Evolutionary conservation across 64 coral and sea anemone species (phyloP).

Genomic region (Porites australiensis): DNA sequence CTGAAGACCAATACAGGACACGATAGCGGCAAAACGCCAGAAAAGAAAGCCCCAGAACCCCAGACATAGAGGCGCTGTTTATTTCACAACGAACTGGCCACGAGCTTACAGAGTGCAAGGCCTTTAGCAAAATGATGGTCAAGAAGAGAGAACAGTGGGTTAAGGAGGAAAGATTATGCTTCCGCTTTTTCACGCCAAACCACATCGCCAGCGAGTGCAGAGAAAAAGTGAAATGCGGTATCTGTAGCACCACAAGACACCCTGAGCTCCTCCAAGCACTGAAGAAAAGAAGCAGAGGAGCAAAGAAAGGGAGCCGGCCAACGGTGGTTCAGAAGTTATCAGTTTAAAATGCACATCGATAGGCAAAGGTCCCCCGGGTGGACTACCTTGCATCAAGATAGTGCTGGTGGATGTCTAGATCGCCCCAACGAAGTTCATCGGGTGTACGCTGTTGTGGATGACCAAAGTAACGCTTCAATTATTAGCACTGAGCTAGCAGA

Average conservation of each 20-base stretch:
- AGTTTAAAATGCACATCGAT: not conserved
- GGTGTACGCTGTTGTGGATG: conserved; percentile 28
- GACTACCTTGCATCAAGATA: not conserved
- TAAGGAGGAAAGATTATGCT: not conserved
- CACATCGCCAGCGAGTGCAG: not conserved
- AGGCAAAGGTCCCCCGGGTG: not conserved
- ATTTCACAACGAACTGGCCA: no score
- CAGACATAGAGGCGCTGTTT: no score
- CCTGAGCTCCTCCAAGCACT: not conserved
- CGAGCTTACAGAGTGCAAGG: no score
- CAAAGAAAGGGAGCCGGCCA: not conserved
- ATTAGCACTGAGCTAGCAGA: not conserved
- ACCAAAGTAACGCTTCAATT: conserved; percentile 34
- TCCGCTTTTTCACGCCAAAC: not conserved
- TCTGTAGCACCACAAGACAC: not conserved
- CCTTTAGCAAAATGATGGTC: not conserved
- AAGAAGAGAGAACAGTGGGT: not conserved
- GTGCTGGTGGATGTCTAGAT: conserved; percentile 12
- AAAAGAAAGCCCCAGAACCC: no score
- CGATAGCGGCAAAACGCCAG: no score
- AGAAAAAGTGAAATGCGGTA: not conserved
- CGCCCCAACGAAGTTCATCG: not conserved
- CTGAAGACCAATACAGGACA: no score
- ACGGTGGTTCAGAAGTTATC: not conserved
- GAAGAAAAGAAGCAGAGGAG: not conserved